Evolutionary conservation across 1,140 invertebrate genomes (phyloP), one percentile per base, ranked within the genome.

Genomic region (Heliothis subflexa): DNA sequence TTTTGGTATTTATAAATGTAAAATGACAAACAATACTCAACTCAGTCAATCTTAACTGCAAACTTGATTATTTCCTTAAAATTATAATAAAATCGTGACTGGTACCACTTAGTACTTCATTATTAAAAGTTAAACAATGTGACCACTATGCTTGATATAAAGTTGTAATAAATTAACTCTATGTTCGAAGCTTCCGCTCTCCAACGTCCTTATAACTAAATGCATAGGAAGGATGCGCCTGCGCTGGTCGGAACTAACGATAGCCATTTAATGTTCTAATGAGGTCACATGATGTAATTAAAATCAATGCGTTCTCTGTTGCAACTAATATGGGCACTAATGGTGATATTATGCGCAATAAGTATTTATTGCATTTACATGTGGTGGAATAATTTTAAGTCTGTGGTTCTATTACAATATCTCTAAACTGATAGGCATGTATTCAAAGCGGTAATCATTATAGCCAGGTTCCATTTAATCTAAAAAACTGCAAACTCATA

Each of bases 231-330:
- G 64, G 64, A 68, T 68, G 64, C 47, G 47, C 64, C 12, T 40
- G 47, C 64, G 64, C 12, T 5, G 45, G 64, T 68, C 64, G 64
- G 64, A 68, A 68, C 64, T 68, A 68, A 68, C 64, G 45, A 68
- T 68, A 68, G 45, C 47, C 47, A 68, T 68, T 68, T 21, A 50
- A 25, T 68, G 64, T 25, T 25, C 64, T 50, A 68, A 68, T 50
- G 64, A 68, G 64, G 64, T 68, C 64, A 28, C 21, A 68, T 68
- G 9, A 52, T 52, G 12, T 68, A 50, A 49, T 28, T 68, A 52
- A 11, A 25, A 59, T 16, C 47, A 21, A 18, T 64, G n/a, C 61
- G n/a, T 18, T 33, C 33, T 2, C 10, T 68, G 64, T 68, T 14
- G 55, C 0, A 14, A 40, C 59, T 40, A 9, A n/a, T 33, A 62